phyloP scores from a whole-genome alignment of 2,797 vertebrate genomes.

The Urophycis tenuis region DNA sequence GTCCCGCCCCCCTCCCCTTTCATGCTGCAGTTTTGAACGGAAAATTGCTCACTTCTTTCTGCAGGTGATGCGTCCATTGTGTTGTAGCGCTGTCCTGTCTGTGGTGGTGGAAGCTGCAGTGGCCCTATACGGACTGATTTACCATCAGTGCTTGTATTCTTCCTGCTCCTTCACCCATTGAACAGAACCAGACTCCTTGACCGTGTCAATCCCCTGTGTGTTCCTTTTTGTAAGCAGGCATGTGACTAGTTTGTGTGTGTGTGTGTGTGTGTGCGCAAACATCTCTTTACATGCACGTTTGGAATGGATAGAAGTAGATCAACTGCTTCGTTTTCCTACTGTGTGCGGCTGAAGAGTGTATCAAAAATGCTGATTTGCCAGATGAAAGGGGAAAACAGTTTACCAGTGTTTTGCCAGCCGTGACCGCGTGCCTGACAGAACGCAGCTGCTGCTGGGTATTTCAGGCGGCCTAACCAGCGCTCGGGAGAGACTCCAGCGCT shows the following conservation, averaged over 20 bases:
- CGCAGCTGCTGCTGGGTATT: constrained; percentile 51
- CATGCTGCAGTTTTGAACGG: not conserved
- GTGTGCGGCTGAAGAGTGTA: constrained; percentile 36
- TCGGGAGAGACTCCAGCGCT: constrained; percentile 43
- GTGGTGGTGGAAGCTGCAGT: not conserved
- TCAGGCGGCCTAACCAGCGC: constrained; percentile 43
- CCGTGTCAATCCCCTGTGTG: not conserved
- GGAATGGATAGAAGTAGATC: constrained; percentile 43
- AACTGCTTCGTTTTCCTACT: constrained; percentile 39
- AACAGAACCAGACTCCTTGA: not conserved
- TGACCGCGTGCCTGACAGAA: constrained; percentile 44
- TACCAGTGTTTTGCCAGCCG: constrained; percentile 45
- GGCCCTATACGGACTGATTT: not conserved
- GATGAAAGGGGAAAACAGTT: constrained; percentile 60
- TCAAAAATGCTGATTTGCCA: constrained; percentile 61
- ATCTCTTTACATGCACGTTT: constrained; percentile 5
- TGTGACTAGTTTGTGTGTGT: constrained; percentile 3
- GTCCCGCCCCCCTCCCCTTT: not conserved
- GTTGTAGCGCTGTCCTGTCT: not conserved
- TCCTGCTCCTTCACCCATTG: not conserved
- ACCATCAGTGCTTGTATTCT: not conserved
- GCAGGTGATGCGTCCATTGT: not conserved
- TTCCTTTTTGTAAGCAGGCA: not conserved
- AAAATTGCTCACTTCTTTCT: not conserved
- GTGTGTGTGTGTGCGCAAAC: constrained; percentile 3